Percentiles rank a stretch among this genome's conserved stretches.
phyloP scores from a whole-genome alignment of 2,797 vertebrate species.

The Paramormyrops hopkinsi region DNA sequence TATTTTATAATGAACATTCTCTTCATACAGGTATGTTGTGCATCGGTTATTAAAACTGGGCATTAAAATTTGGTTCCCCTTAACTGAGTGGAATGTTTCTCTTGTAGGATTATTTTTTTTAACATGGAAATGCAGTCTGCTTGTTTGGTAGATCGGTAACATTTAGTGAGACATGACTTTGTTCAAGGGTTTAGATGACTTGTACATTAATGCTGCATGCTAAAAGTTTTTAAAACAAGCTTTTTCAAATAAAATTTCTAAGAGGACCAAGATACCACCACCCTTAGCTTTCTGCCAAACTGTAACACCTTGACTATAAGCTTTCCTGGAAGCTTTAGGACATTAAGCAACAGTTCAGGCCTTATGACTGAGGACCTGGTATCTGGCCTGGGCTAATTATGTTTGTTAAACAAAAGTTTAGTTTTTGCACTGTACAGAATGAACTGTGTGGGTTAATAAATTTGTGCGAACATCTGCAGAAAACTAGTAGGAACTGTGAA shows the following conservation, averaged over 20 bases:
- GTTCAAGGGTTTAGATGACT: background rate
- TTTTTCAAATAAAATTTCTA: background rate
- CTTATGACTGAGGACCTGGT: background rate
- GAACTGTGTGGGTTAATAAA: background rate
- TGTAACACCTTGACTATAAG: background rate
- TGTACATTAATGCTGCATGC: background rate
- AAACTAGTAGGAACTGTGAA: background rate
- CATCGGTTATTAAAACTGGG: slow-evolving; percentile 51
- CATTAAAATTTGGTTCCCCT: slow-evolving; percentile 61
- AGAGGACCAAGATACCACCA: background rate
- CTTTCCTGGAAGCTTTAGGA: background rate
- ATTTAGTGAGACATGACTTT: background rate
- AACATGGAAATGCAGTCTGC: background rate
- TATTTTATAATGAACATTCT: slow-evolving; percentile 26
- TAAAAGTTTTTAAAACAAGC: background rate
- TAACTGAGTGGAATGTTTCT: slow-evolving; percentile 36
- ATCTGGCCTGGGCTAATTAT: background rate
- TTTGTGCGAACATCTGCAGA: background rate
- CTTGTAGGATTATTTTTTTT: slow-evolving; percentile 24
- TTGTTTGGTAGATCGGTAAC: background rate
- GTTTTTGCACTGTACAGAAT: background rate
- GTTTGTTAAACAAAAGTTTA: background rate
- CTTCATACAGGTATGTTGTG: slow-evolving; percentile 38
- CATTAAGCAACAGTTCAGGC: background rate
- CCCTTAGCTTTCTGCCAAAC: background rate